A percentile compares a stretch with the other conserved stretches of the same genome.
Evolutionary conservation across 2,113 vertebrate genomes (phyloP).

Genomic region (Neofelis nebulosa): DNA sequence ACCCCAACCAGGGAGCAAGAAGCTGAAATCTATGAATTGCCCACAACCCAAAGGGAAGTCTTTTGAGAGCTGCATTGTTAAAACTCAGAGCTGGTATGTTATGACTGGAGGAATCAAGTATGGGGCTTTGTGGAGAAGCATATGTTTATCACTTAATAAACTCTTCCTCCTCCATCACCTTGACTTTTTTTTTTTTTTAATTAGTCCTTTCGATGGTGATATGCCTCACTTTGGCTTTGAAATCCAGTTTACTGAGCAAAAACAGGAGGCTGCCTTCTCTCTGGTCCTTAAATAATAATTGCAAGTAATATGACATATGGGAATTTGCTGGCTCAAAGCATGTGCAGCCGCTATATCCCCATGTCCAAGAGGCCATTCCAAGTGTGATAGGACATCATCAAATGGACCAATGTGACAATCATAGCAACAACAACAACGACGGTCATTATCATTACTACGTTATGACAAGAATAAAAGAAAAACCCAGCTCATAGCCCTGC

Average conservation of each 20-base stretch:
- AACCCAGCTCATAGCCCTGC: conserved; percentile 42
- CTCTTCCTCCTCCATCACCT: not conserved
- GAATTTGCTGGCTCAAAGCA: conserved; percentile 56
- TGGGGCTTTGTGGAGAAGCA: conserved; percentile 44
- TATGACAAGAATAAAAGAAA: not conserved
- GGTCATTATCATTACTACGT: not conserved
- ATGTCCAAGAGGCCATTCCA: conserved; percentile 55
- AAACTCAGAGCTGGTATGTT: not conserved
- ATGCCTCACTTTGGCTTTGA: conserved; percentile 60
- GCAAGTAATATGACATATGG: not conserved
- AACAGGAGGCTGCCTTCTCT: conserved; percentile 57
- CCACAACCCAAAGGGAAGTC: conserved; percentile 25
- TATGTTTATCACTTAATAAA: not conserved
- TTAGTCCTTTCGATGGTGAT: not conserved
- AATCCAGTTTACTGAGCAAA: not conserved
- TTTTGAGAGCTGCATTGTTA: conserved; percentile 37
- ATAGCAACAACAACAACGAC: not conserved
- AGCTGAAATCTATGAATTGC: conserved; percentile 62
- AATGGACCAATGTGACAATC: conserved; percentile 50
- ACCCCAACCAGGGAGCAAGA: conserved; percentile 56
- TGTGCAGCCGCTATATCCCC: conserved; percentile 34
- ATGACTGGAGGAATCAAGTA: not conserved
- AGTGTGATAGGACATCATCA: conserved; percentile 47
- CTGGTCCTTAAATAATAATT: conserved; percentile 44
- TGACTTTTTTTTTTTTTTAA: not conserved